Evolutionary conservation across 2,113 vertebrate genomes (phyloP).

Genomic region (Ailuropoda melanoleuca): DNA sequence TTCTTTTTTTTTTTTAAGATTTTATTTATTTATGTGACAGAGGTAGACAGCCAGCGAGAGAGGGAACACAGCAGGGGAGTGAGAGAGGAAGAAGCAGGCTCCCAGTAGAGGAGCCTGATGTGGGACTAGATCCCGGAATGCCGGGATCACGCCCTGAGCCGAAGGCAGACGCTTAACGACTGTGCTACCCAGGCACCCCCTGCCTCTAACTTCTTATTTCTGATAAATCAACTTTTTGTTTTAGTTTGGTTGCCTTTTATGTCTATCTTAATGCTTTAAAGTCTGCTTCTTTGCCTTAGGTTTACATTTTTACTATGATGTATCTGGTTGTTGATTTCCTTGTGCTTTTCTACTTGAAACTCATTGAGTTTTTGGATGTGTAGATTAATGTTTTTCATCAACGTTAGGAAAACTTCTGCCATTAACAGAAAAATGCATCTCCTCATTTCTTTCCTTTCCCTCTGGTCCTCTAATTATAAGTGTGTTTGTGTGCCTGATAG

Average conservation of each 20-base stretch:
- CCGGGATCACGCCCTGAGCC: too few relatives aligned
- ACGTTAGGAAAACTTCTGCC: not conserved
- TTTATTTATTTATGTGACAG: too few relatives aligned
- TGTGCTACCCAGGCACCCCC: too few relatives aligned
- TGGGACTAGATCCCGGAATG: too few relatives aligned
- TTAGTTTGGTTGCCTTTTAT: not conserved
- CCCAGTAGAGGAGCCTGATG: too few relatives aligned
- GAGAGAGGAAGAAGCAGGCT: too few relatives aligned
- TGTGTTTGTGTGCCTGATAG: too few relatives aligned
- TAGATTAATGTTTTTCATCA: not conserved
- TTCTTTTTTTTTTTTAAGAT: too few relatives aligned
- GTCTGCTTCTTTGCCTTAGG: not conserved
- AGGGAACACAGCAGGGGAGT: too few relatives aligned
- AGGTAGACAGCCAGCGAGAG: too few relatives aligned
- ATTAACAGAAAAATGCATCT: not conserved
- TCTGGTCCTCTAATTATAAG: not conserved
- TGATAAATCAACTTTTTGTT: not conserved
- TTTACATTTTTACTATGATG: not conserved
- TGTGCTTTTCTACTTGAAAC: not conserved
- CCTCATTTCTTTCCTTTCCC: not conserved
- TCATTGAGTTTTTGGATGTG: not conserved
- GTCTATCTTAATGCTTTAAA: not conserved
- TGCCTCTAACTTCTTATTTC: not conserved
- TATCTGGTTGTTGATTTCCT: not conserved
- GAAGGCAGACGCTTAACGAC: too few relatives aligned